Conservation (phyloP, 2,797 vertebrate genomes). For the Danio choprae region DNA sequence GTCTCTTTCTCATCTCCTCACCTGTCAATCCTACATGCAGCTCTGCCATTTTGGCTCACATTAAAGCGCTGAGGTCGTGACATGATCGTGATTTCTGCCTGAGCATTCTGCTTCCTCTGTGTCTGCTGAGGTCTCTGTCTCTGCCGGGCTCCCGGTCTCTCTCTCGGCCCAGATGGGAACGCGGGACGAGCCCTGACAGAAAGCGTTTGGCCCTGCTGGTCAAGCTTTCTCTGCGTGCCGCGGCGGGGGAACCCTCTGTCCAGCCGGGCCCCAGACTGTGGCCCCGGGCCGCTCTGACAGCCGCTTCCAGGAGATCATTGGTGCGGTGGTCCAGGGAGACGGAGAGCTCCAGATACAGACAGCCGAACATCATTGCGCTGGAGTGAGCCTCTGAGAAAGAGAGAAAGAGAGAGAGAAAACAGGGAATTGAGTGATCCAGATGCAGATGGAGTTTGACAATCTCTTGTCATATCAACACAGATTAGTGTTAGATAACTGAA, state of each 20-base stretch:
- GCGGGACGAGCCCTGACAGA: conserved; percentile 86
- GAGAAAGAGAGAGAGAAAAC: conserved; percentile 26
- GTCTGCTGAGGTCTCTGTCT: conserved; percentile 79
- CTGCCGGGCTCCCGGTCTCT: conserved; percentile 73
- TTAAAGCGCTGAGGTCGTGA: conserved; percentile 89
- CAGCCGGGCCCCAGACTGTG: conserved; percentile 77
- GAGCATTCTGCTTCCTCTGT: conserved; percentile 83
- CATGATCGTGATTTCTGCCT: conserved; percentile 93
- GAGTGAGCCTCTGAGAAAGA: conserved; percentile 81
- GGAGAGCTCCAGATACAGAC: conserved; percentile 89
- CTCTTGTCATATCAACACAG: conserved; percentile 67
- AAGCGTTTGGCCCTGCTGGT: conserved; percentile 90
- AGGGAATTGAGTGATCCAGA: conserved; percentile 20
- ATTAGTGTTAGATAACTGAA: conserved; percentile 57
- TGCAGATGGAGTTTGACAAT: conserved; percentile 54
- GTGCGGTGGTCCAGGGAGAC: conserved; percentile 91
- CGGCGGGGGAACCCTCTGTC: conserved; percentile 69
- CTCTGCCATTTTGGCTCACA: conserved; percentile 65
- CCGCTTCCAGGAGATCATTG: conserved; percentile 86
- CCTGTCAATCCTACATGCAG: conserved; percentile 32
- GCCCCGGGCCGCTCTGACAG: conserved; percentile 85
- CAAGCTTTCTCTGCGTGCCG: conserved; percentile 86
- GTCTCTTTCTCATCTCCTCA: conserved; percentile 21
- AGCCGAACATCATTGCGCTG: conserved; percentile 86
- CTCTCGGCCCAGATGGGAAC: conserved; percentile 77